Evolutionary conservation across 2,888 invertebrate species (phyloP), one percentile per base, ranked within the genome.

Genomic region (Melanostoma scalare): DNA sequence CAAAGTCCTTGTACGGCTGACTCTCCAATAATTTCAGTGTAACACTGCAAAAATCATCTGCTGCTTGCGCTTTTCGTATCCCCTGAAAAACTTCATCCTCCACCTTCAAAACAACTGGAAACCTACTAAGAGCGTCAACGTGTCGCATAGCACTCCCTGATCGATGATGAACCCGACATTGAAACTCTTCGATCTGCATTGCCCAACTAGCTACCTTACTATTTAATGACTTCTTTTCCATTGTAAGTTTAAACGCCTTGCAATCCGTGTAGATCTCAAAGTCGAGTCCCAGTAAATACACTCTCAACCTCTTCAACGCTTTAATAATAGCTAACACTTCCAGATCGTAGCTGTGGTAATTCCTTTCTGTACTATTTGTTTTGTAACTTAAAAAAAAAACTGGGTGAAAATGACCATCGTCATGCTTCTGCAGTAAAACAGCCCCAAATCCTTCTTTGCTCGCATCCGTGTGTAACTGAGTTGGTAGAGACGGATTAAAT

Each of bases 161-260:
- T 56, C 73, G 42, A 44, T 68, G 56, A 30, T 48, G 55, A 40
- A 69, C 42, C 63, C 63, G 60, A 10, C 68, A 76, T 35, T 53
- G 4, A 10, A 72, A 73, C 31, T 67, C 61, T 35, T 55, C 53
- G 5, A 67, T 30, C 40, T 69, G 42, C 38, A 89, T 48, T 82
- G 87, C 88, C 89, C 89, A 89, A 42, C 88, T 79, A 4, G 86
- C 88, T 8, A 89, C 85, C 61, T 88, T 52, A 5, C 88, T 88
- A 9, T 84, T 52, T 40, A 74, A 56, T 46, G 69, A 63, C 55
- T 80, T 80, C 73, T 78, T 86, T 6, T 40, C 68, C 36, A 71
- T 69, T 10, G 78, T 77, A 6, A 68, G 38, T 65, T 67, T 84
- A 3, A 71, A 88, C 50, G 9, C 87, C 67, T 63, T 56, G 63